A percentile compares a stretch with the other conserved stretches of the same genome.
Conservation (phyloP, 2,797 vertebrate species). For the Chrysocyon brachyurus region DNA sequence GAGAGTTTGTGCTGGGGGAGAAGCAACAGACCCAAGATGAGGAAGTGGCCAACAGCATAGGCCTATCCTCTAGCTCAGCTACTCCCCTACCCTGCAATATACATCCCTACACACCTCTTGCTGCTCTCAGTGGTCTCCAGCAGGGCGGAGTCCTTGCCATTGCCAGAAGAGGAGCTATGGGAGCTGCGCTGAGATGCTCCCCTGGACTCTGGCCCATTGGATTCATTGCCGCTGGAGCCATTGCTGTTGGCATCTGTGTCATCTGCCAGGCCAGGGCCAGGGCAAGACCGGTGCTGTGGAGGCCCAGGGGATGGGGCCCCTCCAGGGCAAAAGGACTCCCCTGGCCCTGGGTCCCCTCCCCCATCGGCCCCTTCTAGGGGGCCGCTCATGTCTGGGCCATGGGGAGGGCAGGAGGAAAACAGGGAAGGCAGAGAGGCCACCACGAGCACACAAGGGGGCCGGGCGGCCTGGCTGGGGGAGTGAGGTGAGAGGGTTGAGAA, state of each 20-base stretch:
- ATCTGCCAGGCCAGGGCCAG: constrained; percentile 84
- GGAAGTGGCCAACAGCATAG: background rate
- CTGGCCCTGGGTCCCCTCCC: constrained; percentile 84
- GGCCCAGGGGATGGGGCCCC: constrained; percentile 73
- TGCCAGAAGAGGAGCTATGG: constrained; percentile 92
- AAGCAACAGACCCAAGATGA: constrained; percentile 13
- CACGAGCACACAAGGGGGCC: constrained; percentile 29
- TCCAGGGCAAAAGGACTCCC: constrained; percentile 81
- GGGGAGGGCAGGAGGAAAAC: constrained; percentile 46
- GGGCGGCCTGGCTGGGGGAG: constrained; percentile 32
- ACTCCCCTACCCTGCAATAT: background rate
- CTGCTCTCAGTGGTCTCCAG: constrained; percentile 94
- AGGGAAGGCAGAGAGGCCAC: constrained; percentile 69
- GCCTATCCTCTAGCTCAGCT: background rate
- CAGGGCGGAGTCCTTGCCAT: constrained; percentile 95
- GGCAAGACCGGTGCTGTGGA: constrained; percentile 73
- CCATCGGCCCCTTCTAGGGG: constrained; percentile 81
- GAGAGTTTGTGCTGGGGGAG: constrained; percentile 92
- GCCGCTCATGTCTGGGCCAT: constrained; percentile 85
- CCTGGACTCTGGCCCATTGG: constrained; percentile 91
- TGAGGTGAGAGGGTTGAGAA: background rate
- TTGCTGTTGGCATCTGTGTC: constrained; percentile 93
- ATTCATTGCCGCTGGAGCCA: constrained; percentile 94
- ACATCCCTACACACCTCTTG: constrained; percentile 90
- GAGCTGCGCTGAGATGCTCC: constrained; percentile 92